Base-by-base conservation (phyloP, 2,888 invertebrate genomes). In the Eulithis prunata region DNA sequence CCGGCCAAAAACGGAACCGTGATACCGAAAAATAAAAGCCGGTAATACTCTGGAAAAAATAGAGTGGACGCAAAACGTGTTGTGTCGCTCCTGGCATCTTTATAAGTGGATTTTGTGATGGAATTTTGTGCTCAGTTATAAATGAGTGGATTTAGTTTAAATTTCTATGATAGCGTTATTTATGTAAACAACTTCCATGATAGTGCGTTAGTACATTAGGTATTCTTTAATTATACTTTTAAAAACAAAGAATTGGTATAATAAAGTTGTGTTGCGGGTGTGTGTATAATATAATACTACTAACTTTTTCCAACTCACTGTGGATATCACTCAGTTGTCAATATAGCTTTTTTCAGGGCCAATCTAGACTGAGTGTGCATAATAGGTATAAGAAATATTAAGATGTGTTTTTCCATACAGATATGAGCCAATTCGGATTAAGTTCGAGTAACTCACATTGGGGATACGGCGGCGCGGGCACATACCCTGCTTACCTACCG, bases 401-500 rank as follows among this genome's bases (percentile, higher is more conserved):
- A 32, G 10, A 38, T 10, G 38, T 49, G 8, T 12, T 53, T 63
- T 58, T 63, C 64, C 66, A 79, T 85, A 4, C 91, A 97, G 97
- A 97, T 88, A 97, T 97, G 97, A 95, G 97, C 75, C 97, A 97
- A 88, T 97, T 97, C 84, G 96, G 97, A 53, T 89, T 97, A 83
- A 96, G 97, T 86, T 96, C 96, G 78, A 95, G 96, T 78, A 97
- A 97, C 88, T 96, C 97, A 11, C 97, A 97, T 83, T 97, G 97
- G 97, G 97, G 97, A 72, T 97, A 97, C 85, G 96, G 97, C 51
- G 95, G 97, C 54, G 96, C 97, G 38, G 96, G 96, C 64, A 97
- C 97, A 12, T 98, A 97, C 87, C 97, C 97, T 0, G 97, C 97
- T 12, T 98, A 97, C 85, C 94, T 97, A 79, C 96, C 96, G 41